Base-by-base conservation (phyloP, 2,888 invertebrate genomes). In the Nomada ruficornis region DNA sequence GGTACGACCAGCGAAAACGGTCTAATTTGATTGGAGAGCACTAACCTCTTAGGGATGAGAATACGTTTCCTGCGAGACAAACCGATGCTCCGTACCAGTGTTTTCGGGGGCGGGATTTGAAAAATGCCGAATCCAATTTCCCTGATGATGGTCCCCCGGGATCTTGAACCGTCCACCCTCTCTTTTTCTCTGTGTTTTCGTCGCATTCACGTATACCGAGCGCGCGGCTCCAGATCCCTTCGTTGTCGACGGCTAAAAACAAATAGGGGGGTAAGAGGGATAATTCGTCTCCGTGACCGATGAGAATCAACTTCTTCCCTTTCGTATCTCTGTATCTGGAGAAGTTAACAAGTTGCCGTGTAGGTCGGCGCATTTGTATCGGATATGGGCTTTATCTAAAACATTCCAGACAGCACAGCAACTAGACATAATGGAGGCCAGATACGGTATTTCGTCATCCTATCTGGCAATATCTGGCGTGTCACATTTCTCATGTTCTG, bases 51-150 rank as follows among this genome's bases (percentile, higher is more conserved):
- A 86, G 87, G 86, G 87, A 77, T 62, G 80, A 81, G 85, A 88
- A 87, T 84, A 85, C 83, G 83, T 80, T 83, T 73, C 76, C 72
- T 72, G 42, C 83, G 80, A 73, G 78, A 69, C 77, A 65, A 79
- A 60, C 77, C 77, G 86, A 83, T 82, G 81, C 75, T 78, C 77
- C 83, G 69, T 70, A 73, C 55, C 80, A 59, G 72, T 82, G 86
- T 86, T 85, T 88, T 83, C 80, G 70, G 82, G 70, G 84, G 81
- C 76, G 80, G 86, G 87, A 86, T 88, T 89, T 91, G 91, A 92
- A 92, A 93, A 92, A 91, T 91, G 91, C 90, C 89, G 90, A 90
- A 91, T 93, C 91, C 93, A 92, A 93, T 93, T 93, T 93, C 90
- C 90, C 91, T 91, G 93, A 93, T 92, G 91, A 93, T 89, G 89